A percentile compares a stretch with the other conserved stretches of the same genome.
These are phyloP conservation scores for Varanus salvator DNA, from an alignment of 2,113 vertebrate species.

Conservation along the genomic window DNA sequence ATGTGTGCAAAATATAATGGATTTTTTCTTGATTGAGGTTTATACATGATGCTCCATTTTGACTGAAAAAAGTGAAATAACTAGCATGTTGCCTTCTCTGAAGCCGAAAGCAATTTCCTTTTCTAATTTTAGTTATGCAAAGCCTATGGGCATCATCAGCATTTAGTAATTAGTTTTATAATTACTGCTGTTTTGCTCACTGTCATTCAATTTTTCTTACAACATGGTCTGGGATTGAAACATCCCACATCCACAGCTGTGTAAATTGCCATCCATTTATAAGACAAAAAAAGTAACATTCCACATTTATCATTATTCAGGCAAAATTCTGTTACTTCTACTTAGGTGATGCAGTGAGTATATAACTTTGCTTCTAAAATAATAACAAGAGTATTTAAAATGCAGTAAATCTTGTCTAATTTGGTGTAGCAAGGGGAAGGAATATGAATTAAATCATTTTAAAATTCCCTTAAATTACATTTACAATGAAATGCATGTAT, in stretches of 20 bases:
- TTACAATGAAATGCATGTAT: not conserved
- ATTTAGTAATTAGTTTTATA: conserved; percentile 99
- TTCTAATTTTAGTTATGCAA: conserved; percentile 99
- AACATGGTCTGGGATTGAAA: conserved; percentile 94
- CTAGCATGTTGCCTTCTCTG: conserved; percentile 85
- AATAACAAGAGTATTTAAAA: conserved; percentile 60
- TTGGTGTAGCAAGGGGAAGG: conserved; percentile 17
- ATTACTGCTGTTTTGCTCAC: conserved; percentile 99
- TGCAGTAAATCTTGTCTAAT: conserved; percentile 43
- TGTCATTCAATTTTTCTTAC: conserved; percentile 98
- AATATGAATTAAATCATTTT: conserved; percentile 30
- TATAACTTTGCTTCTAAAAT: conserved; percentile 71
- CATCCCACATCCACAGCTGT: conserved; percentile 97
- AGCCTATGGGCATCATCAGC: conserved; percentile 99
- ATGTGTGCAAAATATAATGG: conserved; percentile 73
- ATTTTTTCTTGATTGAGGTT: conserved; percentile 77
- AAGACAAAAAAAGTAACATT: conserved; percentile 85
- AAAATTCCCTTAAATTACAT: conserved; percentile 24
- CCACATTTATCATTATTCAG: conserved; percentile 84
- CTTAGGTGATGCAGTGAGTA: conserved; percentile 77
- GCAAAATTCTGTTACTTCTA: conserved; percentile 76
- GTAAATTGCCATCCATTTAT: conserved; percentile 93
- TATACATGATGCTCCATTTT: conserved; percentile 82
- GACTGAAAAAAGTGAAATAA: conserved; percentile 84
- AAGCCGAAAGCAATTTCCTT: conserved; percentile 99